A percentile compares a stretch with the other conserved stretches of the same genome.
Conservation (phyloP, 2,888 invertebrate genomes). For the Andrena dorsata region DNA sequence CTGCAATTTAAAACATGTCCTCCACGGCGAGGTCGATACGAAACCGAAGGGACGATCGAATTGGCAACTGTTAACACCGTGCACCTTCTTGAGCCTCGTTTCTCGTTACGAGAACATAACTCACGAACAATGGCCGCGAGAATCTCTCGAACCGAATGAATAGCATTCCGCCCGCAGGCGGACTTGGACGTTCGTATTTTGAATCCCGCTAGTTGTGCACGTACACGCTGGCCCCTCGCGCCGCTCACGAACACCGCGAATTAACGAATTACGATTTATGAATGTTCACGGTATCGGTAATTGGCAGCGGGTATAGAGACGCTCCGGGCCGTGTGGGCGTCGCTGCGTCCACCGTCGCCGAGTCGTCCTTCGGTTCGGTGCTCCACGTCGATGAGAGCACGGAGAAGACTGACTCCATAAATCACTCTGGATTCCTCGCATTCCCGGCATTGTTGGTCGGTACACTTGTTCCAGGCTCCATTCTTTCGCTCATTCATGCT, state of each 20-base stretch:
- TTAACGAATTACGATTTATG: constrained; percentile 76
- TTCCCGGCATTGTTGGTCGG: constrained; percentile 76
- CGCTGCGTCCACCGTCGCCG: constrained; percentile 39
- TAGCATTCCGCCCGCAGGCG: constrained; percentile 65
- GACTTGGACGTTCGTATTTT: constrained; percentile 70
- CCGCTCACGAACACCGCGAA: constrained; percentile 60
- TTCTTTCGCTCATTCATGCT: constrained; percentile 81
- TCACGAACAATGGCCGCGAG: constrained; percentile 70
- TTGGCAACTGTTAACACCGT: constrained; percentile 61
- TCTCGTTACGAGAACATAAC: constrained; percentile 74
- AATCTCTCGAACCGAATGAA: constrained; percentile 69
- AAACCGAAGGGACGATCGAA: constrained; percentile 50
- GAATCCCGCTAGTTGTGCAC: constrained; percentile 62
- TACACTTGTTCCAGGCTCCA: constrained; percentile 81
- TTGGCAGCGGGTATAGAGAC: constrained; percentile 67
- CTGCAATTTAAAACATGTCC: constrained; percentile 10
- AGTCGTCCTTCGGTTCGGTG: constrained; percentile 22
- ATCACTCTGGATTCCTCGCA: constrained; percentile 78
- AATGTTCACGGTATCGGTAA: constrained; percentile 69
- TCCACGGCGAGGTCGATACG: background rate
- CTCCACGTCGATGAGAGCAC: constrained; percentile 55
- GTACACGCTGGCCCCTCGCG: constrained; percentile 31
- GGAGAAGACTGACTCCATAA: constrained; percentile 72
- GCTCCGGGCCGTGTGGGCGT: constrained; percentile 62
- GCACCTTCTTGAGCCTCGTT: constrained; percentile 58